These are phyloP conservation scores for Mustelus asterias DNA, from an alignment of 2,113 vertebrate species.

Conservation along the genomic window DNA sequence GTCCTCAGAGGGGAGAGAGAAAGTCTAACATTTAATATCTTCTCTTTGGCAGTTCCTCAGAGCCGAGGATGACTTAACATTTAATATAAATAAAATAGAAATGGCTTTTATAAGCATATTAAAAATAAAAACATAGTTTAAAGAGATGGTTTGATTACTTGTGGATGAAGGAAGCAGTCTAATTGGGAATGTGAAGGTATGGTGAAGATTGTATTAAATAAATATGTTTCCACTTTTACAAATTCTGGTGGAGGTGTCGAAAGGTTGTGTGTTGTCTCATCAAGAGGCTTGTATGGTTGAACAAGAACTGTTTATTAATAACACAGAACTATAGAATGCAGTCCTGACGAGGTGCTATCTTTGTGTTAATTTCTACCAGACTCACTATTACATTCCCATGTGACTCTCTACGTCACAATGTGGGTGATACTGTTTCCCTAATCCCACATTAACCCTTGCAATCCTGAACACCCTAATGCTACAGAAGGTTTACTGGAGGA, in stretches of 20 bases:
- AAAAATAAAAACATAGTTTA: not conserved
- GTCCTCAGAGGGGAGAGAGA: not conserved
- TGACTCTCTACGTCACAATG: too few species aligned
- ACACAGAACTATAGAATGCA: too few species aligned
- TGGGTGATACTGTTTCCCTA: too few species aligned
- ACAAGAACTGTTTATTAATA: too few species aligned
- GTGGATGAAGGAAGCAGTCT: not conserved
- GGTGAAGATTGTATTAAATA: not conserved
- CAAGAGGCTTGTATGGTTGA: too few species aligned
- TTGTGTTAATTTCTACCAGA: too few species aligned
- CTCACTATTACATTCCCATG: too few species aligned
- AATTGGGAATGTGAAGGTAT: not conserved
- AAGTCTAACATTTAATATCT: not conserved
- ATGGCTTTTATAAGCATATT: not conserved
- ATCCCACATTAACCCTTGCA: too few species aligned
- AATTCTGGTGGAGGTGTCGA: not conserved
- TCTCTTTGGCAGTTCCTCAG: too few species aligned
- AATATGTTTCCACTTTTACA: not conserved
- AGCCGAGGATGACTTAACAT: not conserved
- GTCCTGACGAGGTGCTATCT: too few species aligned
- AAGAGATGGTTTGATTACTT: not conserved
- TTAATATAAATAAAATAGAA: not conserved
- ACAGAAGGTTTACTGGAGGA: not conserved
- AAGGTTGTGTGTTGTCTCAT: too few species aligned
- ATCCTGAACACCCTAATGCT: too few species aligned